Evolutionary conservation across 2,797 vertebrate genomes (phyloP), one percentile per base, ranked within the genome.

Genomic region (Otus scops): DNA sequence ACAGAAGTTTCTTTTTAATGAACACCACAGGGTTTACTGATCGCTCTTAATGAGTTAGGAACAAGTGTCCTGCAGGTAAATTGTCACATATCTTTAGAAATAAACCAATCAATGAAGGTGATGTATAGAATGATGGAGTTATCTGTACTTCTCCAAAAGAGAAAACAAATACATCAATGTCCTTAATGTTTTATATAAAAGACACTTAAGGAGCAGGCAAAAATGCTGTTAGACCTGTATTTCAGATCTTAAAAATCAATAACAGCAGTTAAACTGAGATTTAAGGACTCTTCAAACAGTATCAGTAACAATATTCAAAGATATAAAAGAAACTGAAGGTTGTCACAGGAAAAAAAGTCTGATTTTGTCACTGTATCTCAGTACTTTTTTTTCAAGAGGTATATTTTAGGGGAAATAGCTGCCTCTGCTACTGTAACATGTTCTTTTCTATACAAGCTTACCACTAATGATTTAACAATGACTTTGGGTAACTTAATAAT

Each of bases 11-110:
- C 88, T 86, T 95, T 95, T 97, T 98, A 98, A 98, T 97, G 95
- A 98, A 95, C 88, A 96, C 97, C 97, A 60, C 80, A 95, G 97
- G 97, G 97, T 95, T 98, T 97, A 94, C 97, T 97, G 97, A 97
- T 97, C 14, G 4, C 87, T 75, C 73, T 91, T 97, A 97, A 98
- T 96, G 98, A 98, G 95, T 73, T 74, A 92, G 86, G 95, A 97
- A 75, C 47, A 60, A 89, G 87, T 48, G 36, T 97, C 95, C 97
- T 96, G 93, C 95, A 94, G 96, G 91, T 91, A 97, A 93, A 89
- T 97, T 97, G 87, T 96, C 95, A 86, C 88, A 92, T 95, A 85
- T 95, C 93, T 96, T 98, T 95, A 96, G 96, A 97, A 97, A 96
- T 92, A 94, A 78, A 88, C 89, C 81, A 93, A 69, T 77, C 89